These are phyloP conservation scores for Paraescarpia echinospica DNA, from an alignment of 1,140 invertebrate species.

Conservation along the genomic window DNA sequence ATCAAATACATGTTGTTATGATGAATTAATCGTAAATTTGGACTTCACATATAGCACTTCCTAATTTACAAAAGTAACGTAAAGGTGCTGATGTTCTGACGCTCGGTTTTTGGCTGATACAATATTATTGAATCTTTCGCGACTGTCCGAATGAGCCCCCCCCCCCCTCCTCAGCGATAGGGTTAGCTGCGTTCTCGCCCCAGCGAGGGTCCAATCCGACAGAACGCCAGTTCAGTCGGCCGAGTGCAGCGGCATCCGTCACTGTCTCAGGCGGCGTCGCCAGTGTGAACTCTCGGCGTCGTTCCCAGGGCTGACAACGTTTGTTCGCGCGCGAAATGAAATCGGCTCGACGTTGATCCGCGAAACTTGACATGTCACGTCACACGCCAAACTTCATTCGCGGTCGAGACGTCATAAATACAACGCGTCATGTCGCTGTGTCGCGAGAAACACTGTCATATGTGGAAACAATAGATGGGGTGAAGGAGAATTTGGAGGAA, in stretches of 20 bases:
- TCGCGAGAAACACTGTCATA: too few relatives aligned
- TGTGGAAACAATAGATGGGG: too few relatives aligned
- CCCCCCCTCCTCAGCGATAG: too few relatives aligned
- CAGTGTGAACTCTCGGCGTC: neutral
- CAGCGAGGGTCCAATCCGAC: neutral
- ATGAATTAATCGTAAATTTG: neutral
- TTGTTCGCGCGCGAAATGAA: neutral
- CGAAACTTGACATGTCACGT: neutral
- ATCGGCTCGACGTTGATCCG: neutral
- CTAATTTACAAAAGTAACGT: too few relatives aligned
- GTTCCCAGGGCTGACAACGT: neutral
- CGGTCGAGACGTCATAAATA: neutral
- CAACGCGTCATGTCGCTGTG: neutral
- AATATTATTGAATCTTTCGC: too few relatives aligned
- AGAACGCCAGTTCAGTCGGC: neutral
- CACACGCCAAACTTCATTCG: neutral
- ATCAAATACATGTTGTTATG: neutral
- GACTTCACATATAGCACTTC: neutral
- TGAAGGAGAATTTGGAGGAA: too few relatives aligned
- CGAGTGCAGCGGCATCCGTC: neutral
- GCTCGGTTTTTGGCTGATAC: neutral
- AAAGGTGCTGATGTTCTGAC: neutral
- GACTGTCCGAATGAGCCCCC: too few relatives aligned
- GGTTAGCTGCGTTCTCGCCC: neutral
- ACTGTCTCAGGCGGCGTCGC: neutral